These are phyloP conservation scores for Phrynocephalus guinanensis DNA, from an alignment of 2,797 vertebrate species.

Conservation along the genomic window DNA sequence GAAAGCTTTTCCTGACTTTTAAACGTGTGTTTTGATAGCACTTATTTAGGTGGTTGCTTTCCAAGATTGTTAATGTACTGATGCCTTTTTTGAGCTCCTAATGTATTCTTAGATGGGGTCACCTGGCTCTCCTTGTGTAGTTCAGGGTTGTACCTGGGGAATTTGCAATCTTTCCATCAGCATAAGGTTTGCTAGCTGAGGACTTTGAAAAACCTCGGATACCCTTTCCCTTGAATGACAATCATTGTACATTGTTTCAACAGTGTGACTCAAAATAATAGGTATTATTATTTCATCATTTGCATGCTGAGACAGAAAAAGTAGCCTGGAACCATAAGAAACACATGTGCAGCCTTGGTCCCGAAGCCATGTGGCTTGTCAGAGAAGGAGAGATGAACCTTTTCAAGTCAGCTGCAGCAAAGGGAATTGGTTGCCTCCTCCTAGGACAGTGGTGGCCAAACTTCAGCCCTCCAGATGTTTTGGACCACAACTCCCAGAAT, in stretches of 20 bases:
- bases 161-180: background rate
- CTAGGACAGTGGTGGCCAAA: no score
- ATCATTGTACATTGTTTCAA: background rate
- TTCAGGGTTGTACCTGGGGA: background rate
- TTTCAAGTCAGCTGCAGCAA: no score
- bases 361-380: no score
- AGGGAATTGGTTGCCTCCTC: no score
- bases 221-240: no score
- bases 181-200: background rate
- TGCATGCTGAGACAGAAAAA: no score
- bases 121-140: background rate
- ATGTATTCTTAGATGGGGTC: constrained; percentile 36
- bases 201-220: background rate
- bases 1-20: constrained; percentile 19
- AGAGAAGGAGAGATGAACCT: no score
- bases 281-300: background rate
- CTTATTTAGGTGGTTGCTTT: constrained; percentile 29
- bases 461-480: no score
- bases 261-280: background rate
- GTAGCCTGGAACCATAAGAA: no score
- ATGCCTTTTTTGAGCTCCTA: constrained; percentile 29
- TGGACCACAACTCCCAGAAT: no score
- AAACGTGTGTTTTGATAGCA: constrained; percentile 8
- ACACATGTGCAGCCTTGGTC: no score
- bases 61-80: constrained; percentile 33